Conservation (phyloP, 92 coral and sea anemone species). For the Blastomussa wellsi region DNA sequence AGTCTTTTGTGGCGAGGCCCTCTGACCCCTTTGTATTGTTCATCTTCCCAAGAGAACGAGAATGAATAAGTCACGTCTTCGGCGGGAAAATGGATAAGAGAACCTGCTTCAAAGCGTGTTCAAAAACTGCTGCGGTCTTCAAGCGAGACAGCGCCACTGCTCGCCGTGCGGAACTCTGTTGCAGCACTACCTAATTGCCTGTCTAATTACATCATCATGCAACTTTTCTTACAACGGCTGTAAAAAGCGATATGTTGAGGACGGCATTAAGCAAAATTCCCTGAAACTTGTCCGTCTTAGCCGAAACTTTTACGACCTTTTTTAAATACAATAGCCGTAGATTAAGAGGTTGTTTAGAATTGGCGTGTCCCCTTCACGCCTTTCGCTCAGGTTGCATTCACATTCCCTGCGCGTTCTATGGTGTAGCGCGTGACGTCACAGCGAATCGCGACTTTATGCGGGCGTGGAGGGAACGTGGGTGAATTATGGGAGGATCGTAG, state of each 20-base stretch:
- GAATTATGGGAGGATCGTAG: background rate
- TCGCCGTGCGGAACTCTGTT: background rate
- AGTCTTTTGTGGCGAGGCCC: background rate
- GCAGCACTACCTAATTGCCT: background rate
- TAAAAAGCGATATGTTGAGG: background rate
- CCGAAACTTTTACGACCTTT: no score
- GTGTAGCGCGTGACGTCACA: background rate
- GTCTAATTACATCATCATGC: background rate
- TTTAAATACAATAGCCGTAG: no score
- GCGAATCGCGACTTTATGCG: background rate
- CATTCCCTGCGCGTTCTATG: no score
- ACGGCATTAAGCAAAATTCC: background rate
- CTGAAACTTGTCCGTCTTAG: no score
- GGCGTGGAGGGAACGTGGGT: background rate
- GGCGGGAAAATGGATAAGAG: background rate
- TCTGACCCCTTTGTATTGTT: constrained; percentile 21
- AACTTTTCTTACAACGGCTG: background rate
- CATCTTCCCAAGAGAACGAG: background rate
- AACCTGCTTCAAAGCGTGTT: background rate
- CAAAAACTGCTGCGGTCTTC: no score
- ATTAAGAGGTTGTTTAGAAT: background rate
- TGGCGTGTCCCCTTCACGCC: no score
- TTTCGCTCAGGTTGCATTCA: no score
- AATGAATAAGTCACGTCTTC: constrained; percentile 7
- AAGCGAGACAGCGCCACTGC: no score